Base-by-base conservation (phyloP, 2,113 vertebrate genomes). In the Mystacornis crossleyi region DNA sequence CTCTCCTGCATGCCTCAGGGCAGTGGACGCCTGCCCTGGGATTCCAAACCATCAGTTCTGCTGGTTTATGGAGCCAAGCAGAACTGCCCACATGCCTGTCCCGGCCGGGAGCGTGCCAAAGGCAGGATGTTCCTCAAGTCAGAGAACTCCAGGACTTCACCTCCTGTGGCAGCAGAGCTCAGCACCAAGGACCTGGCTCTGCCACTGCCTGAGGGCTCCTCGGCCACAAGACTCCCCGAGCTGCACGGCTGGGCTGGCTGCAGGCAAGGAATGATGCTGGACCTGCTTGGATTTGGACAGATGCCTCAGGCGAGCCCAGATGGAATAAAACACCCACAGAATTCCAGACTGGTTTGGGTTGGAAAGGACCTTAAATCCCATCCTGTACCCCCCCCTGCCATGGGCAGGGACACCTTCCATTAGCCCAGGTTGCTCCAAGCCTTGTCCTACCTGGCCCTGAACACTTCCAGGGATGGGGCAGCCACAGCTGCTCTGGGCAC, bases 111-210 rank as follows among this genome's bases (percentile, higher is more conserved):
- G 38, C 8, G 3, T 1, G 14, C 3, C 33, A 19, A 31, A 86
- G 50, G 20, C 26, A 12, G 0, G 1, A 12, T 3, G 3, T 2
- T 8, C 29, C 65, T 8, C n/a, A 11, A 2, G 50, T 6, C 89
- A 47, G 55, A 61, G n/a, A 25, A 23, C 8, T 55, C 45, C n/a
- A 45, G 45, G 18, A 7, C 17, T 31, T 57, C 21, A 20, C 75
- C 24, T 25, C 1, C 0, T 24, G 74, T 14, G 53, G 48, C 28
- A 5, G 50, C 71, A 86, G 82, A 58, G 62, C 45, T 69, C 82
- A 58, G 65, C 48, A 19, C 72, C 1, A 25, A 38, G 11, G 69
- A 40, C 78, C 50, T 69, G 53, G 20, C 36, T 69, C 38, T 60
- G 62, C 23, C 1, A 14, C 8, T 24, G 65, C 48, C 67, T 17